Evolutionary conservation across 2,797 vertebrate genomes (phyloP).

Genomic region (Tragelaphus eurycerus): DNA sequence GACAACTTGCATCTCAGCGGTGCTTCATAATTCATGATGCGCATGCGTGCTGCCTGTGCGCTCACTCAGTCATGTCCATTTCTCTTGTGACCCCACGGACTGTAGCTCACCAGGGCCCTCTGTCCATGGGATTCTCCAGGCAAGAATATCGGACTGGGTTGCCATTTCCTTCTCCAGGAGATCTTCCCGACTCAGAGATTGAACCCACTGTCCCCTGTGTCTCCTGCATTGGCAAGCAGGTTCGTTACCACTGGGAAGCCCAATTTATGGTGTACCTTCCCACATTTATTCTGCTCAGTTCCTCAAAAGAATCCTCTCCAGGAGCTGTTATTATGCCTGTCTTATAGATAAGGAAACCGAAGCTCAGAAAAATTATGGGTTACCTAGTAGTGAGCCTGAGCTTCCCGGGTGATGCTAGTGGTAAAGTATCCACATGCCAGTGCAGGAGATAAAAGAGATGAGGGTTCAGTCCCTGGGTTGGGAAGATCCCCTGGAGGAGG

Average conservation of each 20-base stretch:
- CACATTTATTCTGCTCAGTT: background rate
- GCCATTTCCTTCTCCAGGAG: background rate
- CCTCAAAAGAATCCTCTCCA: background rate
- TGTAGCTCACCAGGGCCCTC: background rate
- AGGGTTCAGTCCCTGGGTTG: background rate
- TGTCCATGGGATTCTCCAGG: background rate
- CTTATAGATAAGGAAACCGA: conserved; percentile 47
- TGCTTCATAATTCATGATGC: background rate
- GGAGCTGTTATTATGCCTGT: background rate
- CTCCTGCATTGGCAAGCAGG: background rate
- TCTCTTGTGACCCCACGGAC: background rate
- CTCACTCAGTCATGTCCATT: background rate
- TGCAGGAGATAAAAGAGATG: background rate
- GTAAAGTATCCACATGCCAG: background rate
- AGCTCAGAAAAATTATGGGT: background rate
- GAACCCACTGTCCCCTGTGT: background rate
- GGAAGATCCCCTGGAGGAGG: background rate
- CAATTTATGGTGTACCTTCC: background rate
- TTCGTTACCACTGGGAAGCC: background rate
- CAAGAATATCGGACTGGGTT: background rate
- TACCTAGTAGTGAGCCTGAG: background rate
- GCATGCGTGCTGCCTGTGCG: accelerated
- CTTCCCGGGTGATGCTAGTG: background rate
- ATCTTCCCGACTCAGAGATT: background rate
- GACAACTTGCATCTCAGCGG: background rate